These are phyloP conservation scores for Bombyx huttoni DNA, from an alignment of 2,888 invertebrate species.

Conservation along the genomic window DNA sequence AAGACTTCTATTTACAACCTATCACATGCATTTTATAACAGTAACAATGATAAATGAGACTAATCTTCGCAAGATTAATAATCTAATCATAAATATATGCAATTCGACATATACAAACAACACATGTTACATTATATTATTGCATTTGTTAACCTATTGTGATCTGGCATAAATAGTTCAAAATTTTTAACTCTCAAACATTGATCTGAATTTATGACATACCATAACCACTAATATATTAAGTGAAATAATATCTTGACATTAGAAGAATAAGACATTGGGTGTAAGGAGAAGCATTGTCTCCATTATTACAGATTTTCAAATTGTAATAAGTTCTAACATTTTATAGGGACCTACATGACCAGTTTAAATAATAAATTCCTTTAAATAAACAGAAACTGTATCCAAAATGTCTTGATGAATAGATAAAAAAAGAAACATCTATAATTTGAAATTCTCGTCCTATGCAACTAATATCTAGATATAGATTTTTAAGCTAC, in stretches of 20 bases:
- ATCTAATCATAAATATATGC: slow-evolving; percentile 31
- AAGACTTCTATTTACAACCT: slow-evolving; percentile 45
- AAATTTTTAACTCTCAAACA: background rate
- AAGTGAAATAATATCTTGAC: background rate
- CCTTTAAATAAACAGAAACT: no score
- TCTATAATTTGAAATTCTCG: no score
- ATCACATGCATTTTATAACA: slow-evolving; percentile 49
- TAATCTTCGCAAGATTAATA: slow-evolving; percentile 27
- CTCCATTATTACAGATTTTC: no score
- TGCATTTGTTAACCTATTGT: slow-evolving; percentile 14
- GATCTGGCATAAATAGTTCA: background rate
- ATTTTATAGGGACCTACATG: no score
- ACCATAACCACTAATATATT: no score
- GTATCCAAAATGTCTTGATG: no score
- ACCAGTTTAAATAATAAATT: no score
- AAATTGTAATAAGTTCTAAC: no score
- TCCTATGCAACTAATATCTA: no score
- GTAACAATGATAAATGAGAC: slow-evolving; percentile 38
- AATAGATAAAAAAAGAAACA: no score
- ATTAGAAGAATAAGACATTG: background rate
- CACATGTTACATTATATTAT: slow-evolving; percentile 29
- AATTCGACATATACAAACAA: slow-evolving; percentile 60
- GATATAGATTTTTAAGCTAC: background rate
- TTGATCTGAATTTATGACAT: background rate
- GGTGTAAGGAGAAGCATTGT: no score